Conservation (phyloP, 2,888 invertebrate species). For the Plagodis dolabraria region DNA sequence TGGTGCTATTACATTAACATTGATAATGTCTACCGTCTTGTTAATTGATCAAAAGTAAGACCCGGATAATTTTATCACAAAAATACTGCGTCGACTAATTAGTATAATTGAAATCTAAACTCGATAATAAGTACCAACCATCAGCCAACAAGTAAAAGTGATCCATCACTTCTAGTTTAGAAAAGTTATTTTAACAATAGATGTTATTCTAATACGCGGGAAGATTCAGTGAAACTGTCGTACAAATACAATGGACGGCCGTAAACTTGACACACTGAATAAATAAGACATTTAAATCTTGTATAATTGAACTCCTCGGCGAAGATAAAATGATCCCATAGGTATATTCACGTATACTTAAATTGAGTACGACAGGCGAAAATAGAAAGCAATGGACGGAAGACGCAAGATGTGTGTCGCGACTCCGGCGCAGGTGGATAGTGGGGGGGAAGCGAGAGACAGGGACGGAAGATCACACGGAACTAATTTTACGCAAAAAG, state of each 20-base stretch:
- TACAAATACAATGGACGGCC: slow-evolving; percentile 51
- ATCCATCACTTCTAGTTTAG: slow-evolving; percentile 26
- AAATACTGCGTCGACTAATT: slow-evolving; percentile 23
- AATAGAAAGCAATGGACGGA: slow-evolving; percentile 82
- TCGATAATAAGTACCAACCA: slow-evolving; percentile 30
- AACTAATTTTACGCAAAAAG: slow-evolving; percentile 60
- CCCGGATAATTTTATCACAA: background rate
- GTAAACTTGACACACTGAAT: slow-evolving; percentile 58
- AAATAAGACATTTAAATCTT: slow-evolving; percentile 34
- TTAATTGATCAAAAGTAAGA: slow-evolving; percentile 4
- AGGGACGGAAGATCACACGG: slow-evolving; percentile 59
- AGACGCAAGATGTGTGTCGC: slow-evolving; percentile 78
- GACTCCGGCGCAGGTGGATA: slow-evolving; percentile 72
- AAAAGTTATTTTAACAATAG: slow-evolving; percentile 39
- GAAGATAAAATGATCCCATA: slow-evolving; percentile 47
- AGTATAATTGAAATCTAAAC: slow-evolving; percentile 32
- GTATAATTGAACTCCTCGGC: slow-evolving; percentile 32
- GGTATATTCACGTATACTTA: slow-evolving; percentile 53
- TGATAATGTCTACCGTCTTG: background rate
- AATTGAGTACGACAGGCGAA: slow-evolving; percentile 73
- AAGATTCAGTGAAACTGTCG: slow-evolving; percentile 49
- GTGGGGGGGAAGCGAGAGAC: slow-evolving; percentile 55
- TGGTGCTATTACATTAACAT: slow-evolving; percentile 1
- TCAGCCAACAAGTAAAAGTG: slow-evolving; percentile 35
- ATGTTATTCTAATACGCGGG: slow-evolving; percentile 36